Percentiles rank a stretch among this genome's conserved stretches.
phyloP scores from a whole-genome alignment of 2,797 vertebrate genomes.

The Antennarius maculatus region DNA sequence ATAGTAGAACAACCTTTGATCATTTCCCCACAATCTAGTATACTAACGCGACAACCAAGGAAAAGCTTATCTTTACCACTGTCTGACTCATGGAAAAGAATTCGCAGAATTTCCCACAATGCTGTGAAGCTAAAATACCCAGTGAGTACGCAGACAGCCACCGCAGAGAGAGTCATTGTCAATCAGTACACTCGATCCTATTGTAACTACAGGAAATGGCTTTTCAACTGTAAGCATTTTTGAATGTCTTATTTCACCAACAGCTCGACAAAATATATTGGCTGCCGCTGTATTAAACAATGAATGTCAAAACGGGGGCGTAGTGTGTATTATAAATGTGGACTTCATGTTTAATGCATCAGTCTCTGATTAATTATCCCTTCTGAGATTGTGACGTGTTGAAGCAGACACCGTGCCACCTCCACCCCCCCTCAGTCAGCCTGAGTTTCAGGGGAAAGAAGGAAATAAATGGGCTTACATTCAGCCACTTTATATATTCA shows the following conservation, averaged over 20 bases:
- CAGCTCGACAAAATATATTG: conserved; percentile 52
- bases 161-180: conserved; percentile 25
- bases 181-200: conserved; percentile 20
- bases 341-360: conserved; percentile 74
- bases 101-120: conserved; percentile 5
- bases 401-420: conserved; percentile 39
- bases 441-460: conserved; percentile 13
- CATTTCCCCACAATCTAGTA: neutral
- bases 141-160: neutral
- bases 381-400: conserved; percentile 59
- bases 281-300: conserved; percentile 58
- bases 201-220: conserved; percentile 27
- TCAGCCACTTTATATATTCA: conserved; percentile 44
- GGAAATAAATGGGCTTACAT: conserved; percentile 55
- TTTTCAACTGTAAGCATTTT: conserved; percentile 50
- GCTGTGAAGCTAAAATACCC: conserved; percentile 8
- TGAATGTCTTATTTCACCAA: conserved; percentile 64
- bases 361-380: conserved; percentile 74
- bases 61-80: neutral
- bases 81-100: conserved; percentile 11
- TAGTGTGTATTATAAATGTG: conserved; percentile 52
- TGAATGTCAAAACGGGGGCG: conserved; percentile 55
- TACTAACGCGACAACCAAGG: neutral
- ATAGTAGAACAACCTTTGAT: conserved; percentile 16
- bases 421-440: conserved; percentile 13